phyloP scores from a whole-genome alignment of 2,113 vertebrate genomes.

The Chloebia gouldiae region DNA sequence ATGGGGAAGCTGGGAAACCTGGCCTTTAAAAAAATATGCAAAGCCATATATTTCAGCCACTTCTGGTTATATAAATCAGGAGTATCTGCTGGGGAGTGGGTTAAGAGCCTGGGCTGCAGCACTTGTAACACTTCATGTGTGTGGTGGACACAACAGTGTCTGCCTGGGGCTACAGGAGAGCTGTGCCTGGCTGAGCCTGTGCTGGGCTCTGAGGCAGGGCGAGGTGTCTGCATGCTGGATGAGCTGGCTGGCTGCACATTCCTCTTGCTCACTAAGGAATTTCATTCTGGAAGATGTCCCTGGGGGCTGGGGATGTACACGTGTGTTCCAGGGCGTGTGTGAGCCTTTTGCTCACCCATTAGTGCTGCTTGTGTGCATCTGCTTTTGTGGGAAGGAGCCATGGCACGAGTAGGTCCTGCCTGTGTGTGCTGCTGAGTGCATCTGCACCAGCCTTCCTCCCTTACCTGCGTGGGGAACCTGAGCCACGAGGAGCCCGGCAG shows the following conservation, averaged over 20 bases:
- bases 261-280: not conserved
- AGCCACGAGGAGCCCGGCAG: not conserved
- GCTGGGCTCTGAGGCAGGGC: not conserved
- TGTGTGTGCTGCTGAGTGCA: not conserved
- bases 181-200: not conserved
- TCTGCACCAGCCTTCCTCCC: too few relatives aligned
- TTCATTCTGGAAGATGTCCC: not conserved
- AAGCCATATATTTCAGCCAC: not conserved
- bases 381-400: not conserved
- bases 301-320: not conserved
- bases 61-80: not conserved
- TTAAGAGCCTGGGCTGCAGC: not conserved
- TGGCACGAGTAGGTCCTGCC: fast-evolving
- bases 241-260: not conserved
- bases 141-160: not conserved
- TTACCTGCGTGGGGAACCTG: not conserved
- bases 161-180: not conserved
- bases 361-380: not conserved
- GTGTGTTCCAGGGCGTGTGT: not conserved
- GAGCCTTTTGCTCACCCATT: not conserved
- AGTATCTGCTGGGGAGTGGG: not conserved
- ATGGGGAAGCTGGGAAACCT: not conserved
- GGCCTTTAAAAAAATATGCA: not conserved
- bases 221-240: not conserved
- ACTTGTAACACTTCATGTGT: not conserved